Evolutionary conservation across 2,113 vertebrate genomes (phyloP), one percentile per base, ranked within the genome.

Genomic region (Trachemys scripta): DNA sequence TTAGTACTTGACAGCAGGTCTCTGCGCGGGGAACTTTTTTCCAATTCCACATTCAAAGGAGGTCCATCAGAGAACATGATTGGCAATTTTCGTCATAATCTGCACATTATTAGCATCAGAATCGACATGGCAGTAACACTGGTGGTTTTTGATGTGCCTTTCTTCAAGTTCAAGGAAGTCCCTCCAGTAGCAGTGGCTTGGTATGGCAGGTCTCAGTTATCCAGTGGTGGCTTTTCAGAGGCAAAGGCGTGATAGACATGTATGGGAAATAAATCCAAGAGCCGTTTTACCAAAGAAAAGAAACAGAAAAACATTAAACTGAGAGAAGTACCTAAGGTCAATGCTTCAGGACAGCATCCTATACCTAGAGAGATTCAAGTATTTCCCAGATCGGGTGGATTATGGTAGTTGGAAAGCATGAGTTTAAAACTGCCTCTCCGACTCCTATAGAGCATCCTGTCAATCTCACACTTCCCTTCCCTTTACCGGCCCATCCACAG

Each of bases 1-100:
- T 99, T 99, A 99, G 99, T 99, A 98, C 98, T 99, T 99, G 99
- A 99, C 99, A 99, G 99, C 99, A 99, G 99, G 99, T 99, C 99
- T 99, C 99, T 98, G 98, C 99, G 99, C 99, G 98, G 99, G 99
- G 98, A 99, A 99, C 98, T 99, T 99, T 99, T 98, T 98, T 99
- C 98, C 99, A 99, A 99, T 99, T 99, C 97, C 98, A 99, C 99
- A 99, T 99, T 99, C 99, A 99, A 99, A 99, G 99, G 98, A 99
- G 99, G 99, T 99, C 99, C 99, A 99, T 99, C 99, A 99, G 99
- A 99, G 99, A 99, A 99, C 99, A 99, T 99, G 99, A 99, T 99
- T 99, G 99, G 99, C 99, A 99, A 99, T 99, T 99, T 99, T 99
- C 99, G 99, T 99, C 99, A 99, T 99, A 99, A 99, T 99, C 99